phyloP scores from a whole-genome alignment of 2,797 vertebrate genomes.

The Manis crassicaudata region DNA sequence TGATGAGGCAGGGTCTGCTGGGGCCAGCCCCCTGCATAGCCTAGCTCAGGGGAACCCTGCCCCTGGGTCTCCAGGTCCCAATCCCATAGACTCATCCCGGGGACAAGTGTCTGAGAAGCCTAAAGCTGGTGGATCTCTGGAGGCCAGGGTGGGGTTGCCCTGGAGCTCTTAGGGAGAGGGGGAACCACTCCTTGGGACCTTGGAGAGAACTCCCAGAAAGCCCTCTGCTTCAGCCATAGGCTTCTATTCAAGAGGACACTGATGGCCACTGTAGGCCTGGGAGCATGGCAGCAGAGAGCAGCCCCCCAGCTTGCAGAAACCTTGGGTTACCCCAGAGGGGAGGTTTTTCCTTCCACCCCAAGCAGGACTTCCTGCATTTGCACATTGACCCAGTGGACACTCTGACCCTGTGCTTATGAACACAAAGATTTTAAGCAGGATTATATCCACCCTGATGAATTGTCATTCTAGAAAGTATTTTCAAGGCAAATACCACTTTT shows the following conservation, averaged over 20 bases:
- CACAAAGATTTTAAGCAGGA: conserved; percentile 23
- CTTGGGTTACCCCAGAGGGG: not conserved
- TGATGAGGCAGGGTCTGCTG: not conserved
- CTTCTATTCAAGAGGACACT: not conserved
- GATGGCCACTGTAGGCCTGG: not conserved
- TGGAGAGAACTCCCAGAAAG: not conserved
- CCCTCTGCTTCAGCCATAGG: not conserved
- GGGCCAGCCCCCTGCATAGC: not conserved
- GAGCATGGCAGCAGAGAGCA: not conserved
- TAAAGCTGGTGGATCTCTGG: not conserved
- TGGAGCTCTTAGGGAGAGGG: not conserved
- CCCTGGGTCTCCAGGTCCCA: not conserved
- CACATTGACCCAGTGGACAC: not conserved
- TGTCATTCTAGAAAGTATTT: not conserved
- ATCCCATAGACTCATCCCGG: not conserved
- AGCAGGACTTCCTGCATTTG: conserved; percentile 8
- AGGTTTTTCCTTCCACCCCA: not conserved
- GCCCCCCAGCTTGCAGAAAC: not conserved
- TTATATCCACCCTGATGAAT: not conserved
- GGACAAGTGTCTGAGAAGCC: not conserved
- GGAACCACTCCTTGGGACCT: not conserved
- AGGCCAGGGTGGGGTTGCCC: not conserved
- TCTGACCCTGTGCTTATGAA: conserved; percentile 26
- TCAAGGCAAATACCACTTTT: not conserved
- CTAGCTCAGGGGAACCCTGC: not conserved